Evolutionary conservation across 2,797 vertebrate species (phyloP).

Genomic region (Silurus aristotelis): DNA sequence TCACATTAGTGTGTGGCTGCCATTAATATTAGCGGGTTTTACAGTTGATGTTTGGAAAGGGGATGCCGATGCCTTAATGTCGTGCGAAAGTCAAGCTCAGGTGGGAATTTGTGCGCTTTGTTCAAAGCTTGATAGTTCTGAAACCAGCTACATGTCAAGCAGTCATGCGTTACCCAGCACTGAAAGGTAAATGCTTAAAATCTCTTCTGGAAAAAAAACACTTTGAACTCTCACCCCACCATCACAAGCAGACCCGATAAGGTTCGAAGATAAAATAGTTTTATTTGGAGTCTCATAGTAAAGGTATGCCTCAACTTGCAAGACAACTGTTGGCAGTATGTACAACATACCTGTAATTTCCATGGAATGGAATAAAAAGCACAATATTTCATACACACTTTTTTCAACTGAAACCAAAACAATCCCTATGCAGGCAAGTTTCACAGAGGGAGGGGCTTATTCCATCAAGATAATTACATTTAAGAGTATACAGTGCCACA

Average conservation of each 20-base stretch:
- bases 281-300: conserved; percentile 93
- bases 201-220: neutral
- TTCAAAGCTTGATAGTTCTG: neutral
- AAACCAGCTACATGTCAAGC: neutral
- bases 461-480: conserved; percentile 64
- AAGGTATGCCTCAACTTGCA: conserved; percentile 91
- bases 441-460: conserved; percentile 41
- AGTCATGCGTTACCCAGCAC: neutral
- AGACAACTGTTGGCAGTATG: conserved; percentile 89
- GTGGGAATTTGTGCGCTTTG: neutral
- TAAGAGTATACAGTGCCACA: conserved; percentile 74
- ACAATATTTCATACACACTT: conserved; percentile 78
- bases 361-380: conserved; percentile 83
- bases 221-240: conserved; percentile 7
- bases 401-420: conserved; percentile 79
- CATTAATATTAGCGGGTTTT: neutral
- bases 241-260: conserved; percentile 56
- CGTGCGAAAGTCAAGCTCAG: neutral
- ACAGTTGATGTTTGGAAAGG: neutral
- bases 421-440: conserved; percentile 72
- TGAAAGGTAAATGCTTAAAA: neutral
- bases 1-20: neutral
- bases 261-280: conserved; percentile 86
- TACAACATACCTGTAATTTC: conserved; percentile 91
- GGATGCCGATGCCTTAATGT: neutral